phyloP scores from a whole-genome alignment of 1,140 invertebrate species.

The Drosophila santomea region DNA sequence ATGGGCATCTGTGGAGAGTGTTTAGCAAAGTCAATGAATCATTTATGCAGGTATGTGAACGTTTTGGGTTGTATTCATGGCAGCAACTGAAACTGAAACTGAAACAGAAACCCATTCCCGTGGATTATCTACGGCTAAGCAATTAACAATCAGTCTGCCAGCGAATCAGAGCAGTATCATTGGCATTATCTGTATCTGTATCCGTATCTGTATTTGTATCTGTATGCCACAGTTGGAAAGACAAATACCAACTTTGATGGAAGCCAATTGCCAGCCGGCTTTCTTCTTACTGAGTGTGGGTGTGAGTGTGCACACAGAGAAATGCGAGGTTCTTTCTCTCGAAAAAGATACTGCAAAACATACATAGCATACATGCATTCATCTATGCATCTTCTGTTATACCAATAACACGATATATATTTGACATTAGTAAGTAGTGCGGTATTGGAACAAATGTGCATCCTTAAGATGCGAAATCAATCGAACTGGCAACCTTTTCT shows the following conservation, averaged over 20 bases:
- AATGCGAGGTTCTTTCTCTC: not conserved
- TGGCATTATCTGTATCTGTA: constrained; percentile 10
- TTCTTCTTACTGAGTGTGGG: constrained; percentile 23
- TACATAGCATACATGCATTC: too few species aligned
- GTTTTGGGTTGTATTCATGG: constrained; percentile 9
- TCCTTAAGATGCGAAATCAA: not conserved
- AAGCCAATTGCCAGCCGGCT: constrained; percentile 47
- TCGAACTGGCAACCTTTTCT: not conserved
- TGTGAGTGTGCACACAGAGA: constrained; percentile 2
- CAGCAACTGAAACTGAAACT: not conserved
- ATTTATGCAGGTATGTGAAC: too few species aligned
- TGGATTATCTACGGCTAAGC: constrained; percentile 31
- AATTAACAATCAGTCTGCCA: constrained; percentile 26
- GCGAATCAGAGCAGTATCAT: constrained; percentile 12
- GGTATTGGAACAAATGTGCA: too few species aligned
- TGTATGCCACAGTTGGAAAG: constrained; percentile 19
- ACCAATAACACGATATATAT: too few species aligned
- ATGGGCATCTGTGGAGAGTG: not conserved
- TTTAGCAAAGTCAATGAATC: not conserved
- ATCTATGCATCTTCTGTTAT: too few species aligned
- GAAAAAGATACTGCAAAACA: too few species aligned
- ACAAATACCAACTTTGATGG: constrained; percentile 38
- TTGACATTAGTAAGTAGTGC: too few species aligned
- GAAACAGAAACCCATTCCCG: not conserved
- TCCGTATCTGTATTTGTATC: constrained; percentile 4